Conservation (phyloP, 1,140 invertebrate genomes). For the Megathymus violae region DNA sequence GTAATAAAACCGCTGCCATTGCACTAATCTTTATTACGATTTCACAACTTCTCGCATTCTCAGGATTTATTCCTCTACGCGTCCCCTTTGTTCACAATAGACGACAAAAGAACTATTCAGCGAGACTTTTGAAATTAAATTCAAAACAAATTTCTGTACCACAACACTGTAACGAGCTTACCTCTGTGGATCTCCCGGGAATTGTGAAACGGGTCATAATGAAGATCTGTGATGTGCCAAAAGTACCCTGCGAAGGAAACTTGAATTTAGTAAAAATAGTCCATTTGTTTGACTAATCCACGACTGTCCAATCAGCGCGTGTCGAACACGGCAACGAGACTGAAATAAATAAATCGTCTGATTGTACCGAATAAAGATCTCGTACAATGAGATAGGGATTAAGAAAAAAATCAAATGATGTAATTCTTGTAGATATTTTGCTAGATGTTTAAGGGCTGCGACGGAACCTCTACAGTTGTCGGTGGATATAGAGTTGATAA, state of each 20-base stretch:
- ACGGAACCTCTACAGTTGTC: too few relatives aligned
- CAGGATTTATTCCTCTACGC: conserved; percentile 22
- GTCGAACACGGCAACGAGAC: conserved; percentile 8
- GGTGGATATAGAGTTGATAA: too few relatives aligned
- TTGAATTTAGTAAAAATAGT: conserved; percentile 44
- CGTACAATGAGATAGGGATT: too few relatives aligned
- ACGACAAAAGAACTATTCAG: conserved; percentile 41
- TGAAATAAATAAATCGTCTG: too few relatives aligned
- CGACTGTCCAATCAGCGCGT: conserved; percentile 12
- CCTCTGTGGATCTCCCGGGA: conserved; percentile 79
- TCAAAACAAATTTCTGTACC: conserved; percentile 50
- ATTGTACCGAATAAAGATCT: too few relatives aligned
- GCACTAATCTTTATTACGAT: conserved; percentile 29
- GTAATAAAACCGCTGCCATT: conserved; percentile 11
- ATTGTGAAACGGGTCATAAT: conserved; percentile 89
- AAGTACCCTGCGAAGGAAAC: conserved; percentile 90
- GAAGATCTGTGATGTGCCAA: conserved; percentile 96
- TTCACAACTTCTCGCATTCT: conserved; percentile 32
- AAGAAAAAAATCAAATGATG: too few relatives aligned
- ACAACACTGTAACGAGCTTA: conserved; percentile 46
- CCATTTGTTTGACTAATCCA: conserved; percentile 22
- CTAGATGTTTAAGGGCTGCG: too few relatives aligned
- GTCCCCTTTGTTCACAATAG: conserved; percentile 28
- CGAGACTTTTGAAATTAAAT: conserved; percentile 42
- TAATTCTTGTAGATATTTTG: too few relatives aligned